A percentile compares a stretch with the other conserved stretches of the same genome.
These are phyloP conservation scores for Argyrosomus japonicus DNA, from an alignment of 2,113 vertebrate genomes.

Conservation along the genomic window DNA sequence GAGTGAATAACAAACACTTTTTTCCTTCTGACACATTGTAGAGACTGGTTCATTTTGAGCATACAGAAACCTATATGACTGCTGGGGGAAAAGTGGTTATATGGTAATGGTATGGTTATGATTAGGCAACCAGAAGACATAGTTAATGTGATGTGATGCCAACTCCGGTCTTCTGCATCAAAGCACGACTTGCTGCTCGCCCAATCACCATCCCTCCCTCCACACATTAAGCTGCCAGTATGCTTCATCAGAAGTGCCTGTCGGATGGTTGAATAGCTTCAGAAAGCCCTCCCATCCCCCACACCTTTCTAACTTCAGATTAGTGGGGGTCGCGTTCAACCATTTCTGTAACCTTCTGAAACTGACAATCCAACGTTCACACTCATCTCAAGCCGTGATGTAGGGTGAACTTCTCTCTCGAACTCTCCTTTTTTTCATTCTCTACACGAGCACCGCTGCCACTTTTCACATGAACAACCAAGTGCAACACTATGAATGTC, in stretches of 20 bases:
- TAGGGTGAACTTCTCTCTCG: not conserved
- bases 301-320: not conserved
- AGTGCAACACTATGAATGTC: not conserved
- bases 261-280: not conserved
- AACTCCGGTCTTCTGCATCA: not conserved
- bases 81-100: not conserved
- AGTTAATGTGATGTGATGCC: not conserved
- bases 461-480: not conserved
- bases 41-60: not conserved
- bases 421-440: not conserved
- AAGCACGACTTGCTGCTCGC: not conserved
- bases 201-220: not conserved
- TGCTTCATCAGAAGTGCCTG: not conserved
- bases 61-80: not conserved
- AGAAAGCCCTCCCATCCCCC: not conserved
- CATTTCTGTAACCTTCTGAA: not conserved
- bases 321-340: not conserved
- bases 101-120: not conserved
- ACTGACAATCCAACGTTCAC: not conserved
- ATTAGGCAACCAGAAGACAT: not conserved
- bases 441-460: not conserved
- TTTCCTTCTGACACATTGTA: constrained; percentile 2
- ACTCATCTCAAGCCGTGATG: not conserved
- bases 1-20: constrained; percentile 11
- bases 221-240: not conserved